phyloP scores from a whole-genome alignment of 2,888 invertebrate genomes.

The Nomada fucata region DNA sequence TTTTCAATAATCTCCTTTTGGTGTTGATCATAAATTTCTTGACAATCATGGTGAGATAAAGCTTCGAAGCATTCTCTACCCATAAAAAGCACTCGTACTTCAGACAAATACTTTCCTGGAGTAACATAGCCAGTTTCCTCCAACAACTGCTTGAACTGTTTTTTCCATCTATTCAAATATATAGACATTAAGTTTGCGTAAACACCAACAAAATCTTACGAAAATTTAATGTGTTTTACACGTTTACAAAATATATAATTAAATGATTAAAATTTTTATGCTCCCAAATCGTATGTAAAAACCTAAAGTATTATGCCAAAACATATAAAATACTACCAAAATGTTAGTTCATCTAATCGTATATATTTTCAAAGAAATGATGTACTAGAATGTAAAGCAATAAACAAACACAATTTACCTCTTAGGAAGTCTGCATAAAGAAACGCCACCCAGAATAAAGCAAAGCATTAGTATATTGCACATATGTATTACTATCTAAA shows the following conservation, averaged over 20 bases:
- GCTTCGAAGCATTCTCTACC: conserved; percentile 97
- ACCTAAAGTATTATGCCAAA: conserved; percentile 13
- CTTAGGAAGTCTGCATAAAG: conserved; percentile 86
- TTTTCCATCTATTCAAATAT: conserved; percentile 90
- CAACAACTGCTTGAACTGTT: conserved; percentile 96
- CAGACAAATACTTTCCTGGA: conserved; percentile 96
- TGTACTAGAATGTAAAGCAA: conserved; percentile 44
- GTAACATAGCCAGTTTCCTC: conserved; percentile 98
- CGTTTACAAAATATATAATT: not conserved
- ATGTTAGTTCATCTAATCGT: conserved; percentile 47
- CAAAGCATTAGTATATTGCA: conserved; percentile 80
- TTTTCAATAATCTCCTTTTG: conserved; percentile 95
- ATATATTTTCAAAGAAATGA: conserved; percentile 8
- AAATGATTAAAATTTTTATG: not conserved
- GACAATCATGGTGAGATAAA: conserved; percentile 94
- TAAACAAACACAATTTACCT: conserved; percentile 82
- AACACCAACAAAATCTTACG: conserved; percentile 1
- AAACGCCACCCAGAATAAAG: conserved; percentile 83
- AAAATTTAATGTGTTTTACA: not conserved
- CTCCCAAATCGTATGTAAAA: conserved; percentile 5
- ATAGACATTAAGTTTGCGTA: not conserved
- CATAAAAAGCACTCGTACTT: conserved; percentile 96
- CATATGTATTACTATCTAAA: conserved; percentile 55
- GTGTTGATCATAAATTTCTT: conserved; percentile 96
- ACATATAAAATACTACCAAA: conserved; percentile 24